phyloP scores from a whole-genome alignment of 2,888 invertebrate species.

The Ryuthela nishihirai region DNA sequence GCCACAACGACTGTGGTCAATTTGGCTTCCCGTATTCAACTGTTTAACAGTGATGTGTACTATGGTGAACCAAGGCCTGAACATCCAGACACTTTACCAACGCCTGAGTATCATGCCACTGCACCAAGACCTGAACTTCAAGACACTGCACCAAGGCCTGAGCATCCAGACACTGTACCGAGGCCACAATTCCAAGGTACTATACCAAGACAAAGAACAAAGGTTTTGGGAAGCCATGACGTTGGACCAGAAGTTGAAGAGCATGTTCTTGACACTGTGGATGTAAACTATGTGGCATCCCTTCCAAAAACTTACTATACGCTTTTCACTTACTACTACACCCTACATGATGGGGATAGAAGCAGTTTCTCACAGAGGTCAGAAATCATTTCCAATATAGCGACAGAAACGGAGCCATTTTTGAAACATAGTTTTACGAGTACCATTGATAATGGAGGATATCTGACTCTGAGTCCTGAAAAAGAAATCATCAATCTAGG shows the following conservation, averaged over 20 bases:
- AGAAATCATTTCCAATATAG: slow-evolving; percentile 36
- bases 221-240: neutral
- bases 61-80: slow-evolving; percentile 23
- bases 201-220: neutral
- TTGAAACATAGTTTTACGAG: slow-evolving; percentile 26
- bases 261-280: slow-evolving; percentile 4
- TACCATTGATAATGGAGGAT: slow-evolving; percentile 38
- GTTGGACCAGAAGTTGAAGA: neutral
- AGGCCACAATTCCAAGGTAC: neutral
- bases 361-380: slow-evolving; percentile 40
- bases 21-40: slow-evolving; percentile 42
- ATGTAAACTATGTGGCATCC: slow-evolving; percentile 31
- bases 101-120: neutral
- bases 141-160: neutral
- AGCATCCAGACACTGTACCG: neutral
- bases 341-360: slow-evolving; percentile 37
- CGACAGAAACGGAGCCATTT: slow-evolving; percentile 26
- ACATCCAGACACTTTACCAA: neutral
- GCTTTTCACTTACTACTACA: slow-evolving; percentile 41
- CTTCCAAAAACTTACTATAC: slow-evolving; percentile 40
- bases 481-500: slow-evolving; percentile 40
- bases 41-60: slow-evolving; percentile 41
- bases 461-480: slow-evolving; percentile 34
- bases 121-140: slow-evolving; percentile 1
- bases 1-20: slow-evolving; percentile 41